Percentiles rank a stretch among this genome's conserved stretches.
Conservation (phyloP, 2,888 invertebrate genomes). For the Drosophila paramelanica region DNA sequence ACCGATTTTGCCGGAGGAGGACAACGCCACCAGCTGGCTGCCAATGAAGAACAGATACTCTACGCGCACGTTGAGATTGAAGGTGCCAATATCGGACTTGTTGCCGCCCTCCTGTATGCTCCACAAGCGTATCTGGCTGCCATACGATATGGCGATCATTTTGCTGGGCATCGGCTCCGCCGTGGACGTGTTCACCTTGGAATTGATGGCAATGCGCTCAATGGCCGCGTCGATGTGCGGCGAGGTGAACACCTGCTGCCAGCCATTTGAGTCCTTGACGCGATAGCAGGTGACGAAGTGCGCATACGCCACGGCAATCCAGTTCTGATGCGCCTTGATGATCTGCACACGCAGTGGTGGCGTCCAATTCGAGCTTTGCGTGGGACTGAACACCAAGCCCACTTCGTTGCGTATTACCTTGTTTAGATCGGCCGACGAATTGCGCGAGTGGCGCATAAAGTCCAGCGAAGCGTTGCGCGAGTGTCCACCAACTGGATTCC, state of each 20-base stretch:
- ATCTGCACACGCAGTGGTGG: constrained; percentile 95
- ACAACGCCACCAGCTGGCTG: constrained; percentile 97
- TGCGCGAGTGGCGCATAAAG: constrained; percentile 88
- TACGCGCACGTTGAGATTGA: constrained; percentile 95
- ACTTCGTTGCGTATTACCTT: constrained; percentile 90
- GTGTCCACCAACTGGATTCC: constrained; percentile 85
- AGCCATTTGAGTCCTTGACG: constrained; percentile 97
- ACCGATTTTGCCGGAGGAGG: constrained; percentile 96
- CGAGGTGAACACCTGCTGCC: constrained; percentile 97
- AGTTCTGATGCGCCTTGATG: constrained; percentile 98
- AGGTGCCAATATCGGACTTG: constrained; percentile 92
- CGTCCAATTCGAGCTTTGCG: constrained; percentile 87
- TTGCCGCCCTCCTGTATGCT: constrained; percentile 91
- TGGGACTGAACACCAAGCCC: constrained; percentile 89
- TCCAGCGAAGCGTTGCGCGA: constrained; percentile 94
- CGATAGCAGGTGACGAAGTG: constrained; percentile 97
- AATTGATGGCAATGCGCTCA: constrained; percentile 96
- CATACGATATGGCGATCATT: constrained; percentile 94
- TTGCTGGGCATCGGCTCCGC: constrained; percentile 87
- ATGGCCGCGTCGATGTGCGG: constrained; percentile 94
- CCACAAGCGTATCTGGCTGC: constrained; percentile 91
- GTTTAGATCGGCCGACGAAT: constrained; percentile 91
- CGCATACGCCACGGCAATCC: constrained; percentile 98
- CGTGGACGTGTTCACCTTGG: constrained; percentile 86
- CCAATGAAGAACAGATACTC: constrained; percentile 99